These are phyloP conservation scores for Myotis pilosus DNA, from an alignment of 2,797 vertebrate genomes.

Conservation along the genomic window DNA sequence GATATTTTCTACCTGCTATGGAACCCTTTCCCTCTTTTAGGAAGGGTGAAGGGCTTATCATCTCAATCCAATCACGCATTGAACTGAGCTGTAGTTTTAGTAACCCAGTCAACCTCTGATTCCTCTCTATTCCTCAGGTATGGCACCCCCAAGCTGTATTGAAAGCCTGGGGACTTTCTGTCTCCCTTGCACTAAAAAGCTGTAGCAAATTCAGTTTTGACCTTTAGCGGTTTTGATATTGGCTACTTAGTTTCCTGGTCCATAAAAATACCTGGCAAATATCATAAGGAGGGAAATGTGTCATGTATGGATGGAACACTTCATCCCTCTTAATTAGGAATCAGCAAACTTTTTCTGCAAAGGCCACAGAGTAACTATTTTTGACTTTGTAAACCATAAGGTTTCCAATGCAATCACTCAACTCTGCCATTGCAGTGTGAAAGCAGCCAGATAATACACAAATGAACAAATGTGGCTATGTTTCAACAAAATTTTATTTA, in stretches of 20 bases:
- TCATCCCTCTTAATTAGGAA: neutral
- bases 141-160: neutral
- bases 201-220: neutral
- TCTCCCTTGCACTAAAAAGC: neutral
- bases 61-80: neutral
- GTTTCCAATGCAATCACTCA: neutral
- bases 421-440: neutral
- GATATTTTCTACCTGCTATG: neutral
- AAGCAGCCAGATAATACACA: neutral
- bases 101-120: neutral
- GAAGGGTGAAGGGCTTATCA: conserved; percentile 5
- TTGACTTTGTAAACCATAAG: neutral
- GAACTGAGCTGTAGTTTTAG: neutral
- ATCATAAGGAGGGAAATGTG: neutral
- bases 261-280: neutral
- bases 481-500: neutral
- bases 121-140: neutral
- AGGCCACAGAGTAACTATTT: neutral
- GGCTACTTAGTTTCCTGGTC: neutral
- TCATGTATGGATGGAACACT: neutral
- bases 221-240: neutral
- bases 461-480: neutral
- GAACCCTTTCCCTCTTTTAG: neutral
- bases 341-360: neutral
- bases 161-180: neutral